Evolutionary conservation across 2,113 vertebrate species (phyloP).

Genomic region (Microcebus griseorufus): DNA sequence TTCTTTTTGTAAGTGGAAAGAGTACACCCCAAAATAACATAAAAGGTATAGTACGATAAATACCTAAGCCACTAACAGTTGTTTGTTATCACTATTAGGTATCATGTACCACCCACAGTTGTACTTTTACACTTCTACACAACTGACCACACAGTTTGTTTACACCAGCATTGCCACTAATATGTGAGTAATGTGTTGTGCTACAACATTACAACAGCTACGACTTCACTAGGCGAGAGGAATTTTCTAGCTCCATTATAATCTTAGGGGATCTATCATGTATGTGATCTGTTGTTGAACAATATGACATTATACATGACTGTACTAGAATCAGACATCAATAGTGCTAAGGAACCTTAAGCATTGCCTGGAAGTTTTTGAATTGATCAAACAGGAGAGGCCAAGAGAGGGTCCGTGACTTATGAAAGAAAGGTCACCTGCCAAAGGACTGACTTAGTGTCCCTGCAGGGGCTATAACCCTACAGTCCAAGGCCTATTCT

Average conservation of each 20-base stretch:
- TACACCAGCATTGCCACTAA: not conserved
- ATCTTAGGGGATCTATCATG: not conserved
- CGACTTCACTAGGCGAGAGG: not conserved
- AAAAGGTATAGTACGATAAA: no score
- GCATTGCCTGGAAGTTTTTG: not conserved
- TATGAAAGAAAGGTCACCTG: not conserved
- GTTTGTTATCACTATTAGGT: no score
- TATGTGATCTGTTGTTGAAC: not conserved
- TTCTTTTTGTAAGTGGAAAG: no score
- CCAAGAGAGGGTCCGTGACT: not conserved
- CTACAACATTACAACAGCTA: not conserved
- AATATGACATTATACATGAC: not conserved
- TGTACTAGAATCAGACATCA: not conserved
- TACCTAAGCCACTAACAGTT: no score
- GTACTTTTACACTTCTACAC: no score
- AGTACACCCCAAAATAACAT: no score
- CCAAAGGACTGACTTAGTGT: not conserved
- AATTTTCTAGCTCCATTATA: not conserved
- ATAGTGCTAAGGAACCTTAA: not conserved
- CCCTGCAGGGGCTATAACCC: not conserved
- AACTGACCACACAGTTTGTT: no score
- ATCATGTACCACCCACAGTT: no score
- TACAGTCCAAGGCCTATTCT: not conserved
- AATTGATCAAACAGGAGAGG: not conserved
- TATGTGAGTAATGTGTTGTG: no score